A percentile compares a stretch with the other conserved stretches of the same genome.
phyloP scores from a whole-genome alignment of 2,113 vertebrate genomes.

The Hippocampus mohnikei region DNA sequence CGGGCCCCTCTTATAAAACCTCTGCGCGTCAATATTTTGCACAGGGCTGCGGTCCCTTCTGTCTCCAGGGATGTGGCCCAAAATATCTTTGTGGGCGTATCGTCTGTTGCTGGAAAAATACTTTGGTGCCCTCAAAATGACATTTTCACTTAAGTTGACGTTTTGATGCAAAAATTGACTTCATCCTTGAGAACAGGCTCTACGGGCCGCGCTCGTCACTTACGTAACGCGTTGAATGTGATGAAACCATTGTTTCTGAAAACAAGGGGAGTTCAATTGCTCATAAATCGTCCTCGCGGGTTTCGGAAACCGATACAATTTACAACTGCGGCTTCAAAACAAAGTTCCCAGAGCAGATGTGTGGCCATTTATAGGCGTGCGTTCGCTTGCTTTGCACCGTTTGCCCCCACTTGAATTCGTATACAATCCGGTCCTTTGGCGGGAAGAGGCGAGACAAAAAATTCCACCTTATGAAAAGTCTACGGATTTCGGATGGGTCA shows the following conservation, averaged over 20 bases:
- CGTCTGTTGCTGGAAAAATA: not conserved
- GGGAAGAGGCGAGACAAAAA: not conserved
- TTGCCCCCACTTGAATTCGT: not conserved
- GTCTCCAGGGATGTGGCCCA: constrained; percentile 8
- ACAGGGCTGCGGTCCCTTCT: not conserved
- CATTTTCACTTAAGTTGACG: not conserved
- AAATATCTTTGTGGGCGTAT: constrained; percentile 7
- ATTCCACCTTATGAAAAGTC: constrained; percentile 4
- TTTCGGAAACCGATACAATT: constrained; percentile 20
- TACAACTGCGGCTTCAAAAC: not conserved
- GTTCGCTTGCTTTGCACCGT: not conserved
- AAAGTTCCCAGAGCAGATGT: not conserved
- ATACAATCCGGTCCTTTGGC: not conserved
- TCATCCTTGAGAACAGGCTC: not conserved
- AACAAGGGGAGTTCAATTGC: constrained; percentile 22
- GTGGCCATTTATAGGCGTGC: not conserved
- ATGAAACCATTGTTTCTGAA: constrained; percentile 10
- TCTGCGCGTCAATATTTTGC: constrained; percentile 25
- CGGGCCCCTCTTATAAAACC: not conserved
- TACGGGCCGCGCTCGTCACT: not conserved
- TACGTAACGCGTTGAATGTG: not conserved
- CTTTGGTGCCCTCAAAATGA: not conserved
- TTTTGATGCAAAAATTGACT: not conserved
- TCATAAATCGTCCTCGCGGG: constrained; percentile 10
- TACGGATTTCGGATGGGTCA: constrained; percentile 20